A percentile compares a stretch with the other conserved stretches of the same genome.
Evolutionary conservation across 2,888 invertebrate genomes (phyloP).

Genomic region (Penaeus monodon): DNA sequence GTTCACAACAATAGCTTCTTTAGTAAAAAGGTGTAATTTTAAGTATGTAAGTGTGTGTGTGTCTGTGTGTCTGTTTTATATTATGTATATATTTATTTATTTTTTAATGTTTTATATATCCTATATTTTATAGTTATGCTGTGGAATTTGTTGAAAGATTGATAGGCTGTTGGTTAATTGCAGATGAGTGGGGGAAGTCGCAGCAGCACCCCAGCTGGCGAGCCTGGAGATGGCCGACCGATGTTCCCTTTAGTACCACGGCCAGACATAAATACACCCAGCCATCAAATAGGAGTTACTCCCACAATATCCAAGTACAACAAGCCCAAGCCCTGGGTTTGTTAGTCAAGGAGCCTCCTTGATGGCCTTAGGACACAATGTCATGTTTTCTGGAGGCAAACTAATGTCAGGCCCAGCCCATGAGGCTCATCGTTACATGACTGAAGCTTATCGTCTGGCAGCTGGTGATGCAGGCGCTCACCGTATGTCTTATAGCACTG

Average conservation of each 20-base stretch:
- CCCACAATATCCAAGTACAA: slow-evolving; percentile 51
- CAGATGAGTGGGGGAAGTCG: slow-evolving; percentile 55
- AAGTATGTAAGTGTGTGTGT: too few relatives aligned
- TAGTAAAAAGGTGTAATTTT: too few relatives aligned
- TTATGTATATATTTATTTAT: too few relatives aligned
- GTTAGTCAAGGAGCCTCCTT: slow-evolving; percentile 48
- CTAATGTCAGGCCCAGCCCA: slow-evolving; percentile 39
- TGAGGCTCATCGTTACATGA: slow-evolving; percentile 55
- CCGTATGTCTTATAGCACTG: slow-evolving; percentile 16
- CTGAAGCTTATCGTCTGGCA: slow-evolving; percentile 51
- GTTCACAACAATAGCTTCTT: too few relatives aligned
- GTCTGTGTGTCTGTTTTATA: too few relatives aligned
- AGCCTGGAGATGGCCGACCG: slow-evolving; percentile 25
- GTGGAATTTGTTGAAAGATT: too few relatives aligned
- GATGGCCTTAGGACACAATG: slow-evolving; percentile 53
- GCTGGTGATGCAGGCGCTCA: slow-evolving; percentile 34
- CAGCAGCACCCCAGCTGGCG: slow-evolving; percentile 40
- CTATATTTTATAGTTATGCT: too few relatives aligned
- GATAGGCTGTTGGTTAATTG: slow-evolving; percentile 14
- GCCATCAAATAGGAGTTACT: slow-evolving; percentile 24
- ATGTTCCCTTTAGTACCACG: slow-evolving; percentile 39
- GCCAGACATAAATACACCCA: slow-evolving; percentile 31
- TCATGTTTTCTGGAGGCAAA: slow-evolving; percentile 51
- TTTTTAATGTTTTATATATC: too few relatives aligned
- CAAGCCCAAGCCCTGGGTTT: slow-evolving; percentile 47